Conservation (phyloP, 1,140 invertebrate species). For the Dreissena rostriformis region DNA sequence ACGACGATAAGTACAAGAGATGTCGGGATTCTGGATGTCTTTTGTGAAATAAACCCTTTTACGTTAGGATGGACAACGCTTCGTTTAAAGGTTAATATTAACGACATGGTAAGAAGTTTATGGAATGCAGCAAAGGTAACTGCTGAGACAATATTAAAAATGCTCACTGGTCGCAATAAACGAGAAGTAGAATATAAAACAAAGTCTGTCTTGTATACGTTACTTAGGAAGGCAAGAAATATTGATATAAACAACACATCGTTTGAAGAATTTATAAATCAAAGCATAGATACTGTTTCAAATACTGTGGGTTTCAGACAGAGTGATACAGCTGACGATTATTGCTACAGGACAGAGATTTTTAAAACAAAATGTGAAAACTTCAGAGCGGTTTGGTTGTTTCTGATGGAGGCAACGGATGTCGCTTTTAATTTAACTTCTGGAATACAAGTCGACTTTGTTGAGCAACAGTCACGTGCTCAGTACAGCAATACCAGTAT, state of each 20-base stretch:
- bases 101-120: slow-evolving; percentile 34
- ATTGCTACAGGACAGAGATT: background rate
- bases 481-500: too few species aligned
- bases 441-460: too few species aligned
- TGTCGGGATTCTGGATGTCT: slow-evolving; percentile 36
- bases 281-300: slow-evolving; percentile 1
- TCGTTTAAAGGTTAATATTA: slow-evolving; percentile 36
- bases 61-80: slow-evolving; percentile 34
- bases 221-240: background rate
- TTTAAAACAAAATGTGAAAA: too few species aligned
- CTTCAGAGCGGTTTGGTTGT: too few species aligned
- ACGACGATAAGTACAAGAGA: slow-evolving; percentile 28
- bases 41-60: slow-evolving; percentile 48
- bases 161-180: slow-evolving; percentile 11
- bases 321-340: background rate
- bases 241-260: background rate
- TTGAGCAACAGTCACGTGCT: too few species aligned
- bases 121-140: slow-evolving; percentile 44
- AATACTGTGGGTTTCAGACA: background rate
- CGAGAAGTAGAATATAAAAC: slow-evolving; percentile 20
- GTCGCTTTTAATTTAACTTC: too few species aligned
- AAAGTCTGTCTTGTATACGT: slow-evolving; percentile 1
- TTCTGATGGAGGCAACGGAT: too few species aligned
- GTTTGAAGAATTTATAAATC: slow-evolving; percentile 11
- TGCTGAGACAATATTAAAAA: slow-evolving; percentile 11